These are phyloP conservation scores for Nebria brevicollis DNA, from an alignment of 2,888 invertebrate genomes.

Conservation along the genomic window DNA sequence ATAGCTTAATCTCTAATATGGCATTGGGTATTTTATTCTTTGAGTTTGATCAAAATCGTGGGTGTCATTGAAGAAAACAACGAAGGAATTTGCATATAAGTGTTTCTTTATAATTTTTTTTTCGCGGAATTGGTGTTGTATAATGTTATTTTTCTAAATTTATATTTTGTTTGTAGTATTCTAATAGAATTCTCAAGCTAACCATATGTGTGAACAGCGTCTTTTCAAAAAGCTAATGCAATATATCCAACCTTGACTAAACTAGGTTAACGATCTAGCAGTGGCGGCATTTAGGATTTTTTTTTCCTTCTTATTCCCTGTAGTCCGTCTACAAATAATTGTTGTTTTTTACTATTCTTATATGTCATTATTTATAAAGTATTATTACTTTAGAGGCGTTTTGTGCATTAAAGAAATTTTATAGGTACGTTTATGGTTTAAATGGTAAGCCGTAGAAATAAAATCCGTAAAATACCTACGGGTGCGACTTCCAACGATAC, in stretches of 20 bases:
- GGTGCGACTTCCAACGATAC: not conserved
- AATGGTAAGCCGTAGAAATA: slow-evolving; percentile 14
- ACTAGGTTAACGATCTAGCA: slow-evolving; percentile 11
- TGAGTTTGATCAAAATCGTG: not conserved
- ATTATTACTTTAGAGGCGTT: not conserved
- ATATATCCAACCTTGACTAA: slow-evolving; percentile 18
- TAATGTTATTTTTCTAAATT: not conserved
- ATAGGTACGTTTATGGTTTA: not conserved
- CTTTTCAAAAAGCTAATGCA: not conserved
- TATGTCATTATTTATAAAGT: too few species aligned
- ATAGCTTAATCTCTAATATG: not conserved
- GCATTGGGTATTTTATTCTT: not conserved
- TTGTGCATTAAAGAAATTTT: not conserved
- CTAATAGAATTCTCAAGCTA: not conserved
- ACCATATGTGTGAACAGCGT: not conserved
- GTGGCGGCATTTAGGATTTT: not conserved
- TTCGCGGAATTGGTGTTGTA: not conserved
- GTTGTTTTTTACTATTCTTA: too few species aligned
- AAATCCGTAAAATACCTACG: slow-evolving; percentile 4
- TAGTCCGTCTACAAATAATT: too few species aligned
- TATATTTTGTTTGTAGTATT: not conserved
- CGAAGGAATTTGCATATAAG: too few species aligned
- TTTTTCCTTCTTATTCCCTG: not conserved
- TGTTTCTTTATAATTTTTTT: not conserved
- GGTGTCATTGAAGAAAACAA: not conserved